A percentile compares a stretch with the other conserved stretches of the same genome.
Evolutionary conservation across 2,888 invertebrate genomes (phyloP).

Genomic region (Drosophila mercatorum): DNA sequence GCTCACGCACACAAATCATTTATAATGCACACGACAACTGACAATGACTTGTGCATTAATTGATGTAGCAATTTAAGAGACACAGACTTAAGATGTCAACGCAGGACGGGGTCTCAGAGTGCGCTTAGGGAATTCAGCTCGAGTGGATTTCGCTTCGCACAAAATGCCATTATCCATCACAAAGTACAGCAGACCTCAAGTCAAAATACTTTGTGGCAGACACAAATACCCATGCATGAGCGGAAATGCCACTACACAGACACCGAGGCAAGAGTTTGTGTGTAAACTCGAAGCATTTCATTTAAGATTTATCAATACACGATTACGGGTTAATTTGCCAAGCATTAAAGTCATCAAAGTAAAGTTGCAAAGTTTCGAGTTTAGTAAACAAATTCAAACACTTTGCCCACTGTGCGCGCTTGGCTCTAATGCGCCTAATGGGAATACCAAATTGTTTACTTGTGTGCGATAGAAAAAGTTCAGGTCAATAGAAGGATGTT

Average conservation of each 20-base stretch:
- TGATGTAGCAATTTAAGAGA: conserved; percentile 71
- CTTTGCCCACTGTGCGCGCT: conserved; percentile 18
- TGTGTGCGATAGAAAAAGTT: conserved; percentile 18
- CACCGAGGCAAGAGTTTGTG: background rate
- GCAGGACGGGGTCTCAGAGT: background rate
- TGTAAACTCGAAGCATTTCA: conserved; percentile 1
- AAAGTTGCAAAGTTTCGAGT: background rate
- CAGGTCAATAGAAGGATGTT: conserved; percentile 18
- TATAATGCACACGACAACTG: conserved; percentile 73
- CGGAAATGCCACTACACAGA: conserved; percentile 1
- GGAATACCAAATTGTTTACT: conserved; percentile 38
- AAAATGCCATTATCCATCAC: conserved; percentile 78
- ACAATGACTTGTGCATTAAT: conserved; percentile 78
- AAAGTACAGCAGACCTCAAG: conserved; percentile 65
- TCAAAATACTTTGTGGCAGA: conserved; percentile 67
- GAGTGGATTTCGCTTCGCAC: conserved; percentile 47
- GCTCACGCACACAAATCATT: conserved; percentile 72
- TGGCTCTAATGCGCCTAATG: conserved; percentile 4
- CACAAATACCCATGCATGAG: conserved; percentile 47
- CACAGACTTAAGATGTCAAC: background rate
- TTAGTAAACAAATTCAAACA: background rate
- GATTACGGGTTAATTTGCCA: background rate
- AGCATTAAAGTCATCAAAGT: background rate
- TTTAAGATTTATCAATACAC: background rate
- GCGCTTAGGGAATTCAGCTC: conserved; percentile 45